Conservation (phyloP, 2,797 vertebrate genomes). For the Hafferia zeledoni region DNA sequence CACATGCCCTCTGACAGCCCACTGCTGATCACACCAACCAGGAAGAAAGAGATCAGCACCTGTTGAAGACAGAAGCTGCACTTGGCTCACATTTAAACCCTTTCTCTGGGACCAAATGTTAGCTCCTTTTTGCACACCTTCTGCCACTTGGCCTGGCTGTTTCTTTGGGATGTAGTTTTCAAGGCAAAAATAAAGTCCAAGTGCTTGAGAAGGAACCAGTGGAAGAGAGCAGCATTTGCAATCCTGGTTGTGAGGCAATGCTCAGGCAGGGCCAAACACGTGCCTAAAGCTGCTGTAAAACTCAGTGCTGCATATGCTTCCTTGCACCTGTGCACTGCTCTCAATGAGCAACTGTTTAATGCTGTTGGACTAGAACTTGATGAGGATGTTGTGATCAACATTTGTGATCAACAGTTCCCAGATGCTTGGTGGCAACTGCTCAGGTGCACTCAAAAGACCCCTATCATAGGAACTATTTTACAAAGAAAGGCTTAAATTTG, state of each 20-base stretch:
- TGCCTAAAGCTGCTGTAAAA: neutral
- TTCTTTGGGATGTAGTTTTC: neutral
- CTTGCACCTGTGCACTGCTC: neutral
- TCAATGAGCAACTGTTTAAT: neutral
- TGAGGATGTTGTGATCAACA: neutral
- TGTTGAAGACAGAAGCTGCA: neutral
- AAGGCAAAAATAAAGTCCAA: neutral
- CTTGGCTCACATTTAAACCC: neutral
- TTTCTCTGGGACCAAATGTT: neutral
- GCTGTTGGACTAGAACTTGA: neutral
- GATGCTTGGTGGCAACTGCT: neutral
- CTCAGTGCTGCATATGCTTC: neutral
- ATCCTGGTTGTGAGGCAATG: neutral
- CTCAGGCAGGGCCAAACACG: neutral
- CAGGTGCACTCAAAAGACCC: neutral
- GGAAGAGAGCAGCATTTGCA: neutral
- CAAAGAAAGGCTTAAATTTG: neutral
- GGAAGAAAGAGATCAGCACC: neutral
- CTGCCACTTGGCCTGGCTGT: neutral
- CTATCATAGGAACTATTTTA: neutral
- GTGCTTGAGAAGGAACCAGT: neutral
- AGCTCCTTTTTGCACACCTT: neutral
- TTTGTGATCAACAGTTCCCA: neutral
- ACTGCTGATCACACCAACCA: neutral
- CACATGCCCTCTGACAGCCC: neutral